These are phyloP conservation scores for Sarcophilus harrisii DNA, from an alignment of 2,797 vertebrate species.

Conservation along the genomic window DNA sequence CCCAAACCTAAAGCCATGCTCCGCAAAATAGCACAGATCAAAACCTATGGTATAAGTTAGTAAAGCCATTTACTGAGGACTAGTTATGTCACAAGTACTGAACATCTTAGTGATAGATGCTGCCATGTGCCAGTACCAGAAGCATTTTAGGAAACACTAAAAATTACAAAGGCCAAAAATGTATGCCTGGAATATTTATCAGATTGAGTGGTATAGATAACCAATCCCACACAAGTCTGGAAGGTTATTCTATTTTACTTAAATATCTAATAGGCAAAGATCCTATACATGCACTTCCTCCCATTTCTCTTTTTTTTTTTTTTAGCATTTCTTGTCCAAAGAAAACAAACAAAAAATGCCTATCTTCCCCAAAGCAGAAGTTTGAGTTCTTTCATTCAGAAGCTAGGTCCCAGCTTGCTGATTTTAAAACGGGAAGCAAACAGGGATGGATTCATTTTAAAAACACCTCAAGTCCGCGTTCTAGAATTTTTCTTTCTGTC, in stretches of 20 bases:
- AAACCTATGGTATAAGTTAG: slow-evolving; percentile 33
- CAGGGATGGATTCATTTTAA: neutral
- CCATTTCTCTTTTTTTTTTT: neutral
- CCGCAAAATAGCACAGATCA: neutral
- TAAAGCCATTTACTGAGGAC: neutral
- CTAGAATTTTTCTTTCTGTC: neutral
- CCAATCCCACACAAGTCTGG: neutral
- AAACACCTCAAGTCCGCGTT: neutral
- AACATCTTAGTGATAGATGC: slow-evolving; percentile 19
- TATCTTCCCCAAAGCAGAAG: neutral
- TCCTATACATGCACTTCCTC: neutral
- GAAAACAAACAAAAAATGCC: neutral
- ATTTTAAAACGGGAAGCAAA: neutral
- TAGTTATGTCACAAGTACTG: neutral
- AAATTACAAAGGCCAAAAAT: neutral
- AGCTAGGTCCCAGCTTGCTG: neutral
- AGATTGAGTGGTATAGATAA: neutral
- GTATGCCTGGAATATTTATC: neutral
- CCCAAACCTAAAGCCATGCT: neutral
- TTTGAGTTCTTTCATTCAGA: neutral
- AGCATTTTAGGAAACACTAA: neutral
- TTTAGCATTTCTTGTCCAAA: neutral
- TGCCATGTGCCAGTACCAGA: neutral
- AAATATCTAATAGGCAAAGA: slow-evolving; percentile 42
- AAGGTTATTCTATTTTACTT: neutral